Conservation (phyloP, 2,113 vertebrate genomes). For the Ciconia boyciana region DNA sequence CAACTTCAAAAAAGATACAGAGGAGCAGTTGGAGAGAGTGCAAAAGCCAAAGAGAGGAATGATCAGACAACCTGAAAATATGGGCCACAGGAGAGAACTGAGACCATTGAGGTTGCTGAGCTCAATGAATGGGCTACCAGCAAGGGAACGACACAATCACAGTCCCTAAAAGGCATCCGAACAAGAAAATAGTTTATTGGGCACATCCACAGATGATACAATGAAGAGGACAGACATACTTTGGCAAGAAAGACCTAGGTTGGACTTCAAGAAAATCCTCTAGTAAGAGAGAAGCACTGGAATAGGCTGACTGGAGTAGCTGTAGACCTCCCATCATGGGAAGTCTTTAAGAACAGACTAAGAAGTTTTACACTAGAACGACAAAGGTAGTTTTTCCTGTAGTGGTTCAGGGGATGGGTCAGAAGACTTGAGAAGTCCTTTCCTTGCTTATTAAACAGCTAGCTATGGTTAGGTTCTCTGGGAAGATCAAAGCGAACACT, state of each 20-base stretch:
- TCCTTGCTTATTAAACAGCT: background rate
- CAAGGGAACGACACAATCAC: background rate
- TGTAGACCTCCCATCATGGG: background rate
- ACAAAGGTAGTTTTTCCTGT: background rate
- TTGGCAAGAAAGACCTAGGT: background rate
- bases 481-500: conserved; percentile 15
- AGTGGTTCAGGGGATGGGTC: background rate
- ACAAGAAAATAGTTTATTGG: background rate
- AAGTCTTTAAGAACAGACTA: background rate
- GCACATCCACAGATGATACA: background rate
- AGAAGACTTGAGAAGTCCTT: background rate
- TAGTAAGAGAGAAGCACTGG: background rate
- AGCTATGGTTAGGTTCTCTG: background rate
- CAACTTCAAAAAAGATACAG: background rate
- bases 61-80: background rate
- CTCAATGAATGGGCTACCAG: background rate
- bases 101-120: background rate
- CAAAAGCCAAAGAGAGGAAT: background rate
- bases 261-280: background rate
- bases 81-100: background rate
- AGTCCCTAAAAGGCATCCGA: background rate
- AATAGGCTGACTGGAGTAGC: background rate
- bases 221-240: background rate
- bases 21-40: background rate
- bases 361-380: background rate